Conservation (phyloP, 1,140 invertebrate genomes). For the Hydropsyche tenuis region DNA sequence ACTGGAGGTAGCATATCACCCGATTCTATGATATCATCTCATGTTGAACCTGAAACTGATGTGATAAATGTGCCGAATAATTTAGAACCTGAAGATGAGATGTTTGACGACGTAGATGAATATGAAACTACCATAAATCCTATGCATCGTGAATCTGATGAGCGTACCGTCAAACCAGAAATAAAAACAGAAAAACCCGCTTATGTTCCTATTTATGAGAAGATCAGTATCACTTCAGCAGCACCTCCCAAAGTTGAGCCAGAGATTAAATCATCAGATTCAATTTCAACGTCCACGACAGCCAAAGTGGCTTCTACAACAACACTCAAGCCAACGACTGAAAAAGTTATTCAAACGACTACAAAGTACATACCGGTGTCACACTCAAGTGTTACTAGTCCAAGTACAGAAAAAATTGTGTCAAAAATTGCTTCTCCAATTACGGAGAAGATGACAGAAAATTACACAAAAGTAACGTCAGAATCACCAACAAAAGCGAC, state of each 20-base stretch:
- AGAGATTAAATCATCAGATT: slow-evolving; percentile 7
- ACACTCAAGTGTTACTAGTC: slow-evolving; percentile 27
- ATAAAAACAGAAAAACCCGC: background rate
- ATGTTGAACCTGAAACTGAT: slow-evolving; percentile 66
- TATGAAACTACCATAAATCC: background rate
- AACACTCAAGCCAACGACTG: slow-evolving; percentile 31
- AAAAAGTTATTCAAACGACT: slow-evolving; percentile 52
- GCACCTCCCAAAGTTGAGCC: background rate
- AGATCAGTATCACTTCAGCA: slow-evolving; percentile 4
- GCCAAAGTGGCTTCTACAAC: slow-evolving; percentile 5
- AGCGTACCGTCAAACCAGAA: background rate
- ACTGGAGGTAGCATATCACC: slow-evolving; percentile 69
- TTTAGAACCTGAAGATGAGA: slow-evolving; percentile 29
- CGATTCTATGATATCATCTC: slow-evolving; percentile 61
- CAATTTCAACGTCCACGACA: slow-evolving; percentile 20
- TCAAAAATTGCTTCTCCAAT: slow-evolving; percentile 38
- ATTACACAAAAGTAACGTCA: slow-evolving; percentile 49
- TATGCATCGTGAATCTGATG: background rate
- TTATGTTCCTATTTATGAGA: slow-evolving; percentile 12
- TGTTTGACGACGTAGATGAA: background rate
- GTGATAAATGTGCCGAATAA: slow-evolving; percentile 57
- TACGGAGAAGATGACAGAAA: slow-evolving; percentile 53
- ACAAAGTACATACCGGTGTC: slow-evolving; percentile 42
- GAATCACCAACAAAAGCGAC: slow-evolving; percentile 28
- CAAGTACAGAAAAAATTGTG: slow-evolving; percentile 42